phyloP scores from a whole-genome alignment of 2,888 invertebrate species.

The Hemaris fuciformis region DNA sequence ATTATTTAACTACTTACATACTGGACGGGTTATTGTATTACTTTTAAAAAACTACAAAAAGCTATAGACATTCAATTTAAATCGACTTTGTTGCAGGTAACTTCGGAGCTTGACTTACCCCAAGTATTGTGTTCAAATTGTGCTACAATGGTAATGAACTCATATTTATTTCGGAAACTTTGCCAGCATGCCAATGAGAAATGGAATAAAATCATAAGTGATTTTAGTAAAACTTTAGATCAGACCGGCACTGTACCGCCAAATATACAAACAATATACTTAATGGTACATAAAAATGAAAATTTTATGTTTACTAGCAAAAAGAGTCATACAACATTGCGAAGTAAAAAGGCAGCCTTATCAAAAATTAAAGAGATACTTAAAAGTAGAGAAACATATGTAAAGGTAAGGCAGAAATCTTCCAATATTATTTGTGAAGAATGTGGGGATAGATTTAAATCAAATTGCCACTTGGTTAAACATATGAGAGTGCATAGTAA shows the following conservation, averaged over 20 bases:
- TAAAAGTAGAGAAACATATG: conserved; percentile 40
- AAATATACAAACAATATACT: conserved; percentile 43
- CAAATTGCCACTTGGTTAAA: conserved; percentile 35
- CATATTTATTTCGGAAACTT: conserved; percentile 56
- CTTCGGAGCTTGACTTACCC: conserved; percentile 47
- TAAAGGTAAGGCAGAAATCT: conserved; percentile 32
- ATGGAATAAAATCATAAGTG: conserved; percentile 46
- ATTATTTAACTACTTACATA: no score
- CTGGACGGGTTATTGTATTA: no score
- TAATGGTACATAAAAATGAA: conserved; percentile 45
- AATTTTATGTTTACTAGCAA: conserved; percentile 51
- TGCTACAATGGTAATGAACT: conserved; percentile 46
- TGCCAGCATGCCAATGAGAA: conserved; percentile 45
- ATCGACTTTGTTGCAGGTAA: conserved; percentile 49
- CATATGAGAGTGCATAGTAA: conserved; percentile 52
- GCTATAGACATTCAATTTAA: no score
- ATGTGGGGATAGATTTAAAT: conserved; percentile 49
- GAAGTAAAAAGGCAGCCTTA: conserved; percentile 44
- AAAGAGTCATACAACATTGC: conserved; percentile 29
- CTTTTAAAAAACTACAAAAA: no score
- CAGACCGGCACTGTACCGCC: conserved; percentile 35
- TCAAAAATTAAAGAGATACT: conserved; percentile 47
- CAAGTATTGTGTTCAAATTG: conserved; percentile 55
- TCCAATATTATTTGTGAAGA: conserved; percentile 46
- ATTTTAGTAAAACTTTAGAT: conserved; percentile 38